Conservation (phyloP, 2,797 vertebrate species). For the Gadopsis marmoratus region DNA sequence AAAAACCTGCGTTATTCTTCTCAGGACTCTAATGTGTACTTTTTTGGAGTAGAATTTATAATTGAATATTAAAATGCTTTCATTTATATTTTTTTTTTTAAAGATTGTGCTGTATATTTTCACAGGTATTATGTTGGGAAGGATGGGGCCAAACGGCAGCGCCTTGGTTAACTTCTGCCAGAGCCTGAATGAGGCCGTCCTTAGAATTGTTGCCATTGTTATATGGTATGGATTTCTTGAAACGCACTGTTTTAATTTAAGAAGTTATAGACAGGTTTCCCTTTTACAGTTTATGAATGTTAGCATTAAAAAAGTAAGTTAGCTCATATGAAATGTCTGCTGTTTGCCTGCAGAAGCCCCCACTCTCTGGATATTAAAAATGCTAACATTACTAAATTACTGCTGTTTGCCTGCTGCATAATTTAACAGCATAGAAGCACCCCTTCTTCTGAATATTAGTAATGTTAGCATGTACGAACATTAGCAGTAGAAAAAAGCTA, state of each 20-base stretch:
- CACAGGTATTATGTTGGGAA: slow-evolving; percentile 95
- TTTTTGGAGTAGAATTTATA: neutral
- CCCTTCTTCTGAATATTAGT: neutral
- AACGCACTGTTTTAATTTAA: neutral
- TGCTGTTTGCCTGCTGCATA: neutral
- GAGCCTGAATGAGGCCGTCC: slow-evolving; percentile 95
- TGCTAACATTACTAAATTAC: neutral
- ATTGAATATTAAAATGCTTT: neutral
- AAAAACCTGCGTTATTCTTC: slow-evolving; percentile 32
- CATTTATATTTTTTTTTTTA: neutral
- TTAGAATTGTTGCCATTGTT: slow-evolving; percentile 95
- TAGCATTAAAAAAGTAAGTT: neutral
- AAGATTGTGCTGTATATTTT: slow-evolving; percentile 19
- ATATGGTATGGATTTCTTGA: slow-evolving; percentile 87
- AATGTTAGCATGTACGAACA: too few relatives aligned
- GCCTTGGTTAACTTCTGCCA: slow-evolving; percentile 97
- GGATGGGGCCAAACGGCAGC: slow-evolving; percentile 94
- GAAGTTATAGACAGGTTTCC: neutral
- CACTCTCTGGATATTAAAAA: neutral
- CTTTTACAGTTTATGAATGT: neutral
- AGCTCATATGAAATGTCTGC: neutral
- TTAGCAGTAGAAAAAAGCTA: too few relatives aligned
- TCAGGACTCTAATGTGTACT: neutral
- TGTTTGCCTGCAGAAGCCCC: neutral
- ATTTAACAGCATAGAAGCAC: neutral